A percentile compares a stretch with the other conserved stretches of the same genome.
Conservation (phyloP, 2,888 invertebrate species). For the Ennomos erosarius region DNA sequence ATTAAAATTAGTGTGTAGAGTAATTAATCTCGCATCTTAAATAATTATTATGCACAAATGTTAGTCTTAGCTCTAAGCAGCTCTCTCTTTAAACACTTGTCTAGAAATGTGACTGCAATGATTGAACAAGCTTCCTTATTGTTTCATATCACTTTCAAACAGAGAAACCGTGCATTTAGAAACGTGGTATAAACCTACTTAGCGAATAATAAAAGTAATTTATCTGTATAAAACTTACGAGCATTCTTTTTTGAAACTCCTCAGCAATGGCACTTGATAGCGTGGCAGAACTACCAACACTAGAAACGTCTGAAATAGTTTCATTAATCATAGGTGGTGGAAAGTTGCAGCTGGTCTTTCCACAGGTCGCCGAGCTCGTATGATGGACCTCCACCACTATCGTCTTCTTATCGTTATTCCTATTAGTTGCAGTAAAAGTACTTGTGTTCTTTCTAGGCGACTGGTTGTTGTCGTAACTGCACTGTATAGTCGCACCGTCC, state of each 20-base stretch:
- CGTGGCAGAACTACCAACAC: constrained; percentile 71
- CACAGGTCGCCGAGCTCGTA: constrained; percentile 62
- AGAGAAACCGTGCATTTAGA: neutral
- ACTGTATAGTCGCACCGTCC: constrained; percentile 89
- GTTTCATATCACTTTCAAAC: constrained; percentile 7
- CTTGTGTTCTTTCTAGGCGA: constrained; percentile 65
- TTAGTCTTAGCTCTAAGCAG: no score
- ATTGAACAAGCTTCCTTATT: neutral
- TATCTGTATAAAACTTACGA: constrained; percentile 57
- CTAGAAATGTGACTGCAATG: no score
- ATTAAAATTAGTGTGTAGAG: no score
- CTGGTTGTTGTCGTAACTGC: constrained; percentile 80
- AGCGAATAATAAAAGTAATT: neutral
- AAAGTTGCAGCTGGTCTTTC: constrained; percentile 64
- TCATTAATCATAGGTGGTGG: constrained; percentile 62
- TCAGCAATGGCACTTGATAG: constrained; percentile 82
- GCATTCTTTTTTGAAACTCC: constrained; percentile 74
- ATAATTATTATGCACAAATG: no score
- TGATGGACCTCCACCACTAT: constrained; percentile 92
- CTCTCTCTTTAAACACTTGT: no score
- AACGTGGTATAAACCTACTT: no score
- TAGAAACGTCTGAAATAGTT: constrained; percentile 61
- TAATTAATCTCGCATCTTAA: no score
- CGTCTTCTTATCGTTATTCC: constrained; percentile 84
- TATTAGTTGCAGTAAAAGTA: constrained; percentile 64